Conservation (phyloP, 2,888 invertebrate species). For the Iphiclides podalirius region DNA sequence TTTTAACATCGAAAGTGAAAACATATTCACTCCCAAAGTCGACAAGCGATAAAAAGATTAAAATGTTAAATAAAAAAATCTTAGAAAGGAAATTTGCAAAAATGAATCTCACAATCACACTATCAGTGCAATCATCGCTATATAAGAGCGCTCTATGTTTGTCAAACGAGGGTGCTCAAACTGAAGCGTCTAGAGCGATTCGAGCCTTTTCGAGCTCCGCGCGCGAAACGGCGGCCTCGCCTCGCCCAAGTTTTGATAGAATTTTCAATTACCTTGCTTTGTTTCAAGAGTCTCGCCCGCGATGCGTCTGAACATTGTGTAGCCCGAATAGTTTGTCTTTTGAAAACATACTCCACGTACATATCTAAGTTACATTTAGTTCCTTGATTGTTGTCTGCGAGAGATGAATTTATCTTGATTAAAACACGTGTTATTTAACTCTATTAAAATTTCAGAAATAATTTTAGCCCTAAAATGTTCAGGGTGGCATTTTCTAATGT, state of each 20-base stretch:
- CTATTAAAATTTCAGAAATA: too few relatives aligned
- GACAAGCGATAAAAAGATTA: too few relatives aligned
- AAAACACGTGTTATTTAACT: too few relatives aligned
- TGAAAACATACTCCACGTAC: background rate
- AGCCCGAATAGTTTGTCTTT: slow-evolving; percentile 26
- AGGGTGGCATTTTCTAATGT: too few relatives aligned
- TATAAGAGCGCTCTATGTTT: slow-evolving; percentile 50
- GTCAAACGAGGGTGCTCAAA: slow-evolving; percentile 45
- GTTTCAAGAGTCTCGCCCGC: slow-evolving; percentile 64
- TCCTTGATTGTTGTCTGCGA: background rate
- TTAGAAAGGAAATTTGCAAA: slow-evolving; percentile 3
- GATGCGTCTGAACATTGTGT: slow-evolving; percentile 35
- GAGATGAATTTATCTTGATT: background rate
- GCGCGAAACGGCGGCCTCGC: too few relatives aligned
- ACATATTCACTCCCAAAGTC: too few relatives aligned
- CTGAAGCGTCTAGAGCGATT: slow-evolving; percentile 7
- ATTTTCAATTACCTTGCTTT: slow-evolving; percentile 79
- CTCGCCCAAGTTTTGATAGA: slow-evolving; percentile 77
- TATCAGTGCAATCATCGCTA: background rate
- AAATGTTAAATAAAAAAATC: slow-evolving; percentile 14
- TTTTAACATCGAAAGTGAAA: too few relatives aligned
- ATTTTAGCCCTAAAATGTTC: too few relatives aligned
- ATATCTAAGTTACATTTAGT: background rate
- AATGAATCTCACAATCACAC: background rate
- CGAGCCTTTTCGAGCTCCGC: slow-evolving; percentile 25